These are phyloP conservation scores for Serrognathus titanus DNA, from an alignment of 2,888 invertebrate species.

Conservation along the genomic window DNA sequence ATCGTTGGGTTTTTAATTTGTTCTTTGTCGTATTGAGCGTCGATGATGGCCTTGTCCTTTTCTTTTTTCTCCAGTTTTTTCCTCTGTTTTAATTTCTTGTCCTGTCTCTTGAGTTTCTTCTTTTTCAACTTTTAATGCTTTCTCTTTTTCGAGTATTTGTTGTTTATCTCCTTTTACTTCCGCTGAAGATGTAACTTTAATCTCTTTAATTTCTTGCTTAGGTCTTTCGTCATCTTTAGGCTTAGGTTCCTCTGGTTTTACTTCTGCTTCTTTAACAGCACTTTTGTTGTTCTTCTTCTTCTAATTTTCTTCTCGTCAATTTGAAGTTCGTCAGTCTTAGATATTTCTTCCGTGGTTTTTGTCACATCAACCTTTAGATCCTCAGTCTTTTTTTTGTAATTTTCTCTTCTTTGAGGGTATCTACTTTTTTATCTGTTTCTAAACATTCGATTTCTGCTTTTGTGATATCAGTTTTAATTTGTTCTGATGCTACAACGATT, in stretches of 20 bases:
- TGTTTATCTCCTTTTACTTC: conserved; percentile 30
- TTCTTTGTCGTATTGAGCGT: background rate
- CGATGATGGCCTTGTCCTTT: no score
- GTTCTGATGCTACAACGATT: conserved; percentile 6
- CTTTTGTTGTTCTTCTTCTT: background rate
- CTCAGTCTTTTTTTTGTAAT: background rate
- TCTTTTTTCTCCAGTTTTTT: background rate
- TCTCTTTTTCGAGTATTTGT: conserved; percentile 38
- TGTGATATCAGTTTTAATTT: conserved; percentile 3
- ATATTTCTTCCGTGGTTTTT: background rate
- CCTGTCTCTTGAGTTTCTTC: conserved; percentile 23
- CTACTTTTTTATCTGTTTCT: background rate
- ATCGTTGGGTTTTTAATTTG: background rate
- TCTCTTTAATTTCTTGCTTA: conserved; percentile 9
- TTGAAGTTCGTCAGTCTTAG: background rate
- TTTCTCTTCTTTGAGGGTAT: background rate
- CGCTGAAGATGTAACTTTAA: background rate
- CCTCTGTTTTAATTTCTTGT: conserved; percentile 39
- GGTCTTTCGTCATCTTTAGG: no score
- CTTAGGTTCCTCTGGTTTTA: background rate
- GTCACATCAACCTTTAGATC: conserved; percentile 1
- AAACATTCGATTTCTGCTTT: background rate
- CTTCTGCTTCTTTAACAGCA: background rate
- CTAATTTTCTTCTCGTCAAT: background rate
- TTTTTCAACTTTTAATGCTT: conserved; percentile 30